Base-by-base conservation (phyloP, 2,113 vertebrate genomes). In the Polypterus bichir region DNA sequence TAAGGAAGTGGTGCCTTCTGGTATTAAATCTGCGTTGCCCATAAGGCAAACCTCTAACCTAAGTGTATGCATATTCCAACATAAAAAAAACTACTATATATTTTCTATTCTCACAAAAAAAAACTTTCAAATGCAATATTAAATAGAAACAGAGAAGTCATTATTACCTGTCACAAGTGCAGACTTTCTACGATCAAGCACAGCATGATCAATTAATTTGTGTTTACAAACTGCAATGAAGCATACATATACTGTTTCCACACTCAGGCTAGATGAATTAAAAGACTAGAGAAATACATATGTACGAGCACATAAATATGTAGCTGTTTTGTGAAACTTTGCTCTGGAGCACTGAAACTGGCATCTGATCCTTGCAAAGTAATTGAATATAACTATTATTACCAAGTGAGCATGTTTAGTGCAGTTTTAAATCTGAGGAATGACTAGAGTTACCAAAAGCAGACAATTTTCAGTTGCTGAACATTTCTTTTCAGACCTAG, bases 1-100 rank as follows among this genome's bases (percentile, higher is more conserved):
- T 66, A 69, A 71, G 70, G 63, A 73, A 74, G 70, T 69, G 72
- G 73, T 73, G 74, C 66, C 66, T 58, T 67, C 65, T 57, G 59
- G 59, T 68, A 49, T 62, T 51, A 27, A 27, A 27, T 27, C 27
- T 27, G 27, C 27, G 27, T 27, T 27, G 27, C 65, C 62, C 63
- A 67, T 68, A 60, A 60, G 64, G 65, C 58, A 55, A n/a, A 62
- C 60, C 52, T 9, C 53, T 54, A 60, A 54, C 57, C 62, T 48
- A 68, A 65, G 61, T 59, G 60, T 3, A 59, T 57, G 59, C 59
- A 64, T 47, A 64, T 47, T 52, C 58, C 66, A 44, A 65, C 60
- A 67, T 48, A 48, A 63, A 48, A 51, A 47, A 48, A 45, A 52
- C 1, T 27, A 27, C 27, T 27, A 27, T 2, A 27, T 27, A 27